Evolutionary conservation across 2,888 invertebrate species (phyloP).

Genomic region (Athalia cordata): DNA sequence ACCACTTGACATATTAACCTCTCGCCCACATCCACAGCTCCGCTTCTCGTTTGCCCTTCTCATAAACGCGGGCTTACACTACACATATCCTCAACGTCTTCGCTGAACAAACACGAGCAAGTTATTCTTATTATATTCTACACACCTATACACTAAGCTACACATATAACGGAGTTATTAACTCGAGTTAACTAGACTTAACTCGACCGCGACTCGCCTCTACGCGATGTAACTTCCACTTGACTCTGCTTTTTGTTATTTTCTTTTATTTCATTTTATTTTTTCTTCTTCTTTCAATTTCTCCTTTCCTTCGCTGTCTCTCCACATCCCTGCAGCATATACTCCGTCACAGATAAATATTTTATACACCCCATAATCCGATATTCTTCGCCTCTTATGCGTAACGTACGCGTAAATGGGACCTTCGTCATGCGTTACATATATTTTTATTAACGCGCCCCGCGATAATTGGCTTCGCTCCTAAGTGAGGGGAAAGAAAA

Average conservation of each 20-base stretch:
- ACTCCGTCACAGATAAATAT: no score
- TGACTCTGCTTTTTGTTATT: conserved; percentile 18
- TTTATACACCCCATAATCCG: no score
- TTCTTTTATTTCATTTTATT: no score
- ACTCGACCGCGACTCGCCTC: conserved; percentile 17
- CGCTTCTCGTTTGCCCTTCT: conserved; percentile 37
- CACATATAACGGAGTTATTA: conserved; percentile 9
- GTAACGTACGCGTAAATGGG: no score
- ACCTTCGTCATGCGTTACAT: no score
- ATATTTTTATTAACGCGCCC: no score
- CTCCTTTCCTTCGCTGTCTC: background rate
- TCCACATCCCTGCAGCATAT: no score
- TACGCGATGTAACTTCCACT: conserved; percentile 22
- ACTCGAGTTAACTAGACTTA: conserved; percentile 36
- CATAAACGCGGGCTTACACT: background rate
- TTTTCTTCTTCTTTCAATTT: background rate
- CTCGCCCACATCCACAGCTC: conserved; percentile 28
- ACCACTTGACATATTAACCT: conserved; percentile 37
- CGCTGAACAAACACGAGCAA: conserved; percentile 33
- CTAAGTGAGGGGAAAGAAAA: no score
- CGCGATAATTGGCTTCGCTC: no score
- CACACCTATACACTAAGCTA: background rate
- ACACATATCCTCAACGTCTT: conserved; percentile 25
- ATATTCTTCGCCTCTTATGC: no score
- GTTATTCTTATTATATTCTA: background rate